Base-by-base conservation (phyloP, 1,140 invertebrate genomes). In the Zaprionus ghesquierei region DNA sequence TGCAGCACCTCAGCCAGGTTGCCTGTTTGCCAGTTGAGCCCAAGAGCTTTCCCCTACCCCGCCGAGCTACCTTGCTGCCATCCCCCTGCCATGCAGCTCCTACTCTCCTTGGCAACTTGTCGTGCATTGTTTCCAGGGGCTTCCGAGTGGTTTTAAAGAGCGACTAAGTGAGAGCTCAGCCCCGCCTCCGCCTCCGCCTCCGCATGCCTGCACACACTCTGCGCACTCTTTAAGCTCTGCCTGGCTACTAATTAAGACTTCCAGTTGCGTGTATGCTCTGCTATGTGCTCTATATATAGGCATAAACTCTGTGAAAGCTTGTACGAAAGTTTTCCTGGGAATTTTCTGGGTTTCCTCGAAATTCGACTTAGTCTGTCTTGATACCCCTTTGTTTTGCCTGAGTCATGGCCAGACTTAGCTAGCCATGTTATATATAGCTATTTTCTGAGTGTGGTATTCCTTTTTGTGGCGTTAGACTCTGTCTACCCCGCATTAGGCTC, bases 1-100 rank as follows among this genome's bases (percentile, higher is more conserved):
- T 51, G 49, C 49, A 25, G 49, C 49, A 25, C 49, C 49, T 51
- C 49, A 51, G 20, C 49, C 49, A 25, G 49, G 22, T 25, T n/a
- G 20, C 12, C 49, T 13, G 35, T 12, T 53, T 23, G 31, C 53
- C 12, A 13, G 10, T 25, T 31, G 5, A 38, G 3, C 31, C n/a
- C 18, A 44, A 46, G 41, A 22, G 27, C 53, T 51, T 46, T 12
- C 35, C 46, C 10, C n/a, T 33, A 13, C 4, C 20, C 13, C 15
- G 4, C 9, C 15, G 23, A 22, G 33, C 1, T 10, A 44, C 41
- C 4, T 3, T 5, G 9, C 41, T 12, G 10, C n/a, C 35, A 6
- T 5, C 35, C 35, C 15, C 35, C 3, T 8, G 5, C 27, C 27
- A 8, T 29, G 6, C 4, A 0, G 6, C 35, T 41, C 15, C 35